Percentiles rank a stretch among this genome's conserved stretches.
These are phyloP conservation scores for Morpho achilles DNA, from an alignment of 2,888 invertebrate species.

Conservation along the genomic window DNA sequence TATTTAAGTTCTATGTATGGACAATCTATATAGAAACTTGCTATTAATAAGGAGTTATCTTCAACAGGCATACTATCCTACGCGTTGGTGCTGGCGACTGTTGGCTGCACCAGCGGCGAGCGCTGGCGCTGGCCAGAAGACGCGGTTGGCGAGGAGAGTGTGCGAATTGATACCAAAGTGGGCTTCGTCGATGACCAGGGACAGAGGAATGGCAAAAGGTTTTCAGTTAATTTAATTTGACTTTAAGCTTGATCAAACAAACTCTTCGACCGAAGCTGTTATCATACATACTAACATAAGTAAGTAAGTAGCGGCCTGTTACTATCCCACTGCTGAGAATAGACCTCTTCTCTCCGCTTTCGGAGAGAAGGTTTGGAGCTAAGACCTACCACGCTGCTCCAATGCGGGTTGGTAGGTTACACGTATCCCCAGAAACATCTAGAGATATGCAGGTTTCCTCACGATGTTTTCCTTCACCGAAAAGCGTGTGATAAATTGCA, in stretches of 20 bases:
- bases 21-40: no score
- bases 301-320: no score
- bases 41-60: background rate
- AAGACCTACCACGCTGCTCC: no score
- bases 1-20: no score
- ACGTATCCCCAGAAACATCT: no score
- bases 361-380: no score
- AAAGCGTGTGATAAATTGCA: no score
- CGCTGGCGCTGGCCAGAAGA: conserved; percentile 55
- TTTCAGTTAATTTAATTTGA: background rate
- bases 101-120: conserved; percentile 35
- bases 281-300: background rate
- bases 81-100: conserved; percentile 32
- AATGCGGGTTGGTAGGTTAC: no score
- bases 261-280: background rate
- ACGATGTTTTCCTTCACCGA: no score
- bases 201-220: conserved; percentile 15
- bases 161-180: conserved; percentile 60
- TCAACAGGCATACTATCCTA: conserved; percentile 1
- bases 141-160: conserved; percentile 36
- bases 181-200: conserved; percentile 44
- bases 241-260: background rate
- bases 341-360: no score
- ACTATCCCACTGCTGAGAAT: no score
- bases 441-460: no score